Conservation (phyloP, 2,113 vertebrate species). For the Camarhynchus parvulus region DNA sequence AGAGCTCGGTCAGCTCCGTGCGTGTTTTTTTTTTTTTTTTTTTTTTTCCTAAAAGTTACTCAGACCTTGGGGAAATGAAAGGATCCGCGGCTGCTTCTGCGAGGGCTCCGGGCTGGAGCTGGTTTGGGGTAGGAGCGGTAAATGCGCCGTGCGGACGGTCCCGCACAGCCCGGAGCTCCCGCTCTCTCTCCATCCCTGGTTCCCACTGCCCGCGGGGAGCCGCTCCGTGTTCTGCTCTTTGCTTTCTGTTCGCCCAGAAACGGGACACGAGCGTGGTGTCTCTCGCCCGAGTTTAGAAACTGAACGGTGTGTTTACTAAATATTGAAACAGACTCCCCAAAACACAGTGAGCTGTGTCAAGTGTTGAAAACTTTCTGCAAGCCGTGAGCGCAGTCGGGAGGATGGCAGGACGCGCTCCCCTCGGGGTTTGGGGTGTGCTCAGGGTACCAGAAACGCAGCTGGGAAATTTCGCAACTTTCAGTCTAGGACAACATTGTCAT, state of each 20-base stretch:
- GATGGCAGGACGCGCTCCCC: background rate
- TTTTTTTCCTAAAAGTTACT: background rate
- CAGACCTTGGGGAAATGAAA: background rate
- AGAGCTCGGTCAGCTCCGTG: background rate
- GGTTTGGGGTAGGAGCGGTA: background rate
- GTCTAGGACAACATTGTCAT: accelerated
- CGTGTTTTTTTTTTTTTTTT: no score
- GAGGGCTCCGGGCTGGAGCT: background rate
- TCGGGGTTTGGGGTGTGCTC: accelerated
- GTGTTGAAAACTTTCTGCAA: background rate
- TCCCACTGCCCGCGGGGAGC: background rate
- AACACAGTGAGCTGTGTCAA: accelerated
- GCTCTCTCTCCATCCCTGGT: background rate
- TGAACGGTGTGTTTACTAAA: accelerated
- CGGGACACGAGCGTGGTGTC: accelerated
- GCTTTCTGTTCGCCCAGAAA: background rate
- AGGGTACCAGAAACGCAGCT: accelerated
- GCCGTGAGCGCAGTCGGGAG: accelerated
- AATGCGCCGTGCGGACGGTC: background rate
- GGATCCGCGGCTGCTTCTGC: no score
- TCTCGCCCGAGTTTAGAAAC: background rate
- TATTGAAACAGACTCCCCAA: accelerated
- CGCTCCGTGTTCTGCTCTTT: background rate
- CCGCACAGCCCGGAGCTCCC: background rate
- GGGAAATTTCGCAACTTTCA: accelerated